These are phyloP conservation scores for Noctilio leporinus DNA, from an alignment of 2,113 vertebrate species.

Conservation along the genomic window DNA sequence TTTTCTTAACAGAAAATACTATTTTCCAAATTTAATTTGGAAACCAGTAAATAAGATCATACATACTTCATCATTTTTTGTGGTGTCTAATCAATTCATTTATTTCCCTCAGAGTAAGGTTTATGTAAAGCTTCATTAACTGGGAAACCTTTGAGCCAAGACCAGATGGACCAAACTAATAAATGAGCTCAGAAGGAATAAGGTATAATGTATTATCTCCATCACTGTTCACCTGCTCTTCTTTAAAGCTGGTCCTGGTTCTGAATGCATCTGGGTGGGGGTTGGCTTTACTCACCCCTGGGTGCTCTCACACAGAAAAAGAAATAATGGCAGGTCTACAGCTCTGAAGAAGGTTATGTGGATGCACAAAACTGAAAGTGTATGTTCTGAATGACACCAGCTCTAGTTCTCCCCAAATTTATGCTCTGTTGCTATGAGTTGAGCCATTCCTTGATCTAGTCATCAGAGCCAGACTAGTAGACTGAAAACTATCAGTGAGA, in stretches of 20 bases:
- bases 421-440: neutral
- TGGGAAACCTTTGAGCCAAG: neutral
- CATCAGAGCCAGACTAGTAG: neutral
- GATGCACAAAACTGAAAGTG: neutral
- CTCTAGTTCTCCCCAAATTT: neutral
- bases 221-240: neutral
- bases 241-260: neutral
- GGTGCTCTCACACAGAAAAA: neutral
- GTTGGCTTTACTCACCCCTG: neutral
- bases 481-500: neutral
- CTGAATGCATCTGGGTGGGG: neutral
- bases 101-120: constrained; percentile 9
- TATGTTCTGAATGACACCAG: neutral
- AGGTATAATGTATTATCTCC: neutral
- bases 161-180: constrained; percentile 30
- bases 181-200: neutral
- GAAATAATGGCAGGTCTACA: neutral
- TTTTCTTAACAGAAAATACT: neutral
- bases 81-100: constrained; percentile 28
- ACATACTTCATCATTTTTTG: constrained; percentile 17
- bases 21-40: constrained; percentile 54
- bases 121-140: constrained; percentile 61
- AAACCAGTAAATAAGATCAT: constrained; percentile 29
- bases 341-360: neutral
- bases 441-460: neutral